These are phyloP conservation scores for Drosophila nigricruria DNA, from an alignment of 2,888 invertebrate species.

Conservation along the genomic window DNA sequence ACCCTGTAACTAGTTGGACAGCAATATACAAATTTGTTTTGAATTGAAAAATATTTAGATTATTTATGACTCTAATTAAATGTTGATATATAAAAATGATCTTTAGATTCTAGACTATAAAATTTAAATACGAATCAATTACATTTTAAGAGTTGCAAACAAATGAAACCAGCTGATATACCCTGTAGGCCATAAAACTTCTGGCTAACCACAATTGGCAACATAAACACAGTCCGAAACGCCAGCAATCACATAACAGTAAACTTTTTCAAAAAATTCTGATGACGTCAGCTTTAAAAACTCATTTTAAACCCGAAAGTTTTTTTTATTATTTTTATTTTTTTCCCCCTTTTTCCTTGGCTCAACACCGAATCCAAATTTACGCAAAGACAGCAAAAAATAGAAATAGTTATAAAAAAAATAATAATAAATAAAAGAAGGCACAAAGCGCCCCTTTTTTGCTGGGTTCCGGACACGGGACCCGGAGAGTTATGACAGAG, in stretches of 20 bases:
- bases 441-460: slow-evolving; percentile 60
- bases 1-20: slow-evolving; percentile 5
- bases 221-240: slow-evolving; percentile 36
- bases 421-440: slow-evolving; percentile 15
- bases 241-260: slow-evolving; percentile 65
- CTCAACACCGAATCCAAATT: slow-evolving; percentile 48
- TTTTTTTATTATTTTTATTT: slow-evolving; percentile 12
- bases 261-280: slow-evolving; percentile 57
- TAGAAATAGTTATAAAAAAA: slow-evolving; percentile 21
- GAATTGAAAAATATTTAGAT: not conserved
- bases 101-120: too few relatives aligned
- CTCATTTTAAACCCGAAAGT: slow-evolving; percentile 49
- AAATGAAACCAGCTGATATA: slow-evolving; percentile 9
- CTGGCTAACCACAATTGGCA: slow-evolving; percentile 18
- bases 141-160: not conserved
- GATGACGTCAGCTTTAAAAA: slow-evolving; percentile 71
- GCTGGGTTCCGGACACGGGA: slow-evolving; percentile 49
- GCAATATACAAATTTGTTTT: not conserved
- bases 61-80: too few relatives aligned
- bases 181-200: slow-evolving; percentile 2
- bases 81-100: not conserved
- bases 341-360: slow-evolving; percentile 27
- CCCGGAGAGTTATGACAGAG: slow-evolving; percentile 42
- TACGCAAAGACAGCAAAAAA: slow-evolving; percentile 46
- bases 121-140: not conserved